Conservation (phyloP, 1,140 invertebrate species). For the Cherax destructor region DNA sequence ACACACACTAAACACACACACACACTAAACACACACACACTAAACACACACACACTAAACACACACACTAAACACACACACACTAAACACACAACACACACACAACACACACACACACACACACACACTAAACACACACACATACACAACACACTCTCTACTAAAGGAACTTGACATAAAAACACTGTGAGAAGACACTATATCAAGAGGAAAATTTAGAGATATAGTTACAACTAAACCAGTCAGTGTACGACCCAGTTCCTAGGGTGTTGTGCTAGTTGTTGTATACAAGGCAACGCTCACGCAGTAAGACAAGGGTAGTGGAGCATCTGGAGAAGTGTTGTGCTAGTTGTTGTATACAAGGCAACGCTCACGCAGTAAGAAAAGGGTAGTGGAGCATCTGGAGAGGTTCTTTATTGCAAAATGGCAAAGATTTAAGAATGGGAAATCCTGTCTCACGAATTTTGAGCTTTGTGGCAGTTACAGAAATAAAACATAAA, state of each 20-base stretch:
- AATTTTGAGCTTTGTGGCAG: too few relatives aligned
- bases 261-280: too few relatives aligned
- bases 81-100: slow-evolving; percentile 17
- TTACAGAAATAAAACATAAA: too few relatives aligned
- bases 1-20: slow-evolving; percentile 14
- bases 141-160: not conserved
- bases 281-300: not conserved
- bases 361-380: not conserved
- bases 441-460: too few relatives aligned
- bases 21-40: not conserved
- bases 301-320: not conserved
- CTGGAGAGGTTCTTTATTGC: too few relatives aligned
- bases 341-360: not conserved
- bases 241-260: too few relatives aligned
- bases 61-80: slow-evolving; percentile 17
- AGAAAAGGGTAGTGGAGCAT: too few relatives aligned
- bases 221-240: not conserved
- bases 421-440: too few relatives aligned
- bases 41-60: too few relatives aligned
- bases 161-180: not conserved
- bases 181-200: not conserved
- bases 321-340: not conserved
- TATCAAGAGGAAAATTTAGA: not conserved
- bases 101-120: slow-evolving; percentile 1
- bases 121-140: too few relatives aligned